Evolutionary conservation across 2,888 invertebrate genomes (phyloP).

Genomic region (Sepiola atlantica): DNA sequence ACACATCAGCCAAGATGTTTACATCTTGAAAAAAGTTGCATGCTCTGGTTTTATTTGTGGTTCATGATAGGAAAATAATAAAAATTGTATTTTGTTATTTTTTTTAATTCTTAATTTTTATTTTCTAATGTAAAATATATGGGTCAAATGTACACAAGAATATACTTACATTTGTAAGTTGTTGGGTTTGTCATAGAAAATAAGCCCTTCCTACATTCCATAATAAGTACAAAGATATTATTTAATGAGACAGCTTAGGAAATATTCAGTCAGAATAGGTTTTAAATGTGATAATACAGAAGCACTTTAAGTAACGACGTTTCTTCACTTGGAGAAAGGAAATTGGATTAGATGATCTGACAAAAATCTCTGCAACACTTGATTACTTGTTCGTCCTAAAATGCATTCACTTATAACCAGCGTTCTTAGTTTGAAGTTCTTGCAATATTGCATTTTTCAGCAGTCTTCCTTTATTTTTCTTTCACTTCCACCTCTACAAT

Average conservation of each 20-base stretch:
- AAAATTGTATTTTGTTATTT: neutral
- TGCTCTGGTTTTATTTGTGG: neutral
- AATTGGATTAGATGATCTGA: neutral
- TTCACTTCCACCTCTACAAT: neutral
- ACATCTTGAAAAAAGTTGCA: neutral
- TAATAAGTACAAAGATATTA: neutral
- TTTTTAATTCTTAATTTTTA: neutral
- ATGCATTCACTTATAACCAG: neutral
- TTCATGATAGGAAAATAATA: neutral
- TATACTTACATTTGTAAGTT: neutral
- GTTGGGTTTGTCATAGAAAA: neutral
- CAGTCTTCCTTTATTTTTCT: neutral
- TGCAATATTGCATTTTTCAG: conserved; percentile 32
- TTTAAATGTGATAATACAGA: neutral
- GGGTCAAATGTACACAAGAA: neutral
- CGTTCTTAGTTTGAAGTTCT: neutral
- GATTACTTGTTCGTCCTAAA: conserved; percentile 24
- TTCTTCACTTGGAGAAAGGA: neutral
- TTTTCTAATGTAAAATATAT: neutral
- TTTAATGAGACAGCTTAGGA: neutral
- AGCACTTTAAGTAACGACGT: neutral
- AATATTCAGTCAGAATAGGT: neutral
- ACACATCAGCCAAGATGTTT: neutral
- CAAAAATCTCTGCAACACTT: neutral
- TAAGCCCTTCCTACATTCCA: neutral